Evolutionary conservation across 2,888 invertebrate species (phyloP), one percentile per base, ranked within the genome.

Genomic region (Andrena dorsata): DNA sequence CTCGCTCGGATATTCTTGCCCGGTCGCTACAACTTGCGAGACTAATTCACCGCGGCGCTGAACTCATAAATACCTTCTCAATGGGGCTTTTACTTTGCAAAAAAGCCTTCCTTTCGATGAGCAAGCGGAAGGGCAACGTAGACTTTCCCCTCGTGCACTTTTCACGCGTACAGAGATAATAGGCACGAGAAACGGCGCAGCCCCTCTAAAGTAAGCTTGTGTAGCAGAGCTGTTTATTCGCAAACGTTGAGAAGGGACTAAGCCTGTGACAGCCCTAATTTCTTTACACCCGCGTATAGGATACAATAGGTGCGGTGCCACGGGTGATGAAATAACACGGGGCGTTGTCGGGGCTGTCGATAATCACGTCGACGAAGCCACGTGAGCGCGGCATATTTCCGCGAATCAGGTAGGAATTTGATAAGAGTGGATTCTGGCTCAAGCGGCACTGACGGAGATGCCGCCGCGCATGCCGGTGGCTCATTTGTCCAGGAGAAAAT

Each of bases 401-500:
- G 61, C 72, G 70, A 71, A 79, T 81, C 58, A 35, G 64, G 47
- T 26, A 77, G 81, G 85, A 86, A 86, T 86, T 86, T 86, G 86
- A 87, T 82, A 76, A 82, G 75, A 58, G 68, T 56, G 75, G 65
- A 70, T 63, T 58, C 30, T 16, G 35, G 63, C 61, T 56, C 74
- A 47, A 61, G 74, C 58, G 76, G 20, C 53, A 47, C 68, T 35
- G 64, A 66, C 76, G 61, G 49, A 63, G 66, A 83, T 70, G 64
- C 80, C 68, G 32, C 32, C 35, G 66, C 53, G 78, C 82, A 76
- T 88, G 80, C 75, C 85, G 61, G 32, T 58, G 35, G 76, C 76
- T 86, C 80, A 83, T 85, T 86, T 86, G 76, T 88, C 76, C 76
- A 26, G 76, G 81, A 76, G 85, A 76, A 85, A 88, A 88, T 82